Evolutionary conservation across 2,113 vertebrate species (phyloP), one percentile per base, ranked within the genome.

Genomic region (Eubucco bourcierii): DNA sequence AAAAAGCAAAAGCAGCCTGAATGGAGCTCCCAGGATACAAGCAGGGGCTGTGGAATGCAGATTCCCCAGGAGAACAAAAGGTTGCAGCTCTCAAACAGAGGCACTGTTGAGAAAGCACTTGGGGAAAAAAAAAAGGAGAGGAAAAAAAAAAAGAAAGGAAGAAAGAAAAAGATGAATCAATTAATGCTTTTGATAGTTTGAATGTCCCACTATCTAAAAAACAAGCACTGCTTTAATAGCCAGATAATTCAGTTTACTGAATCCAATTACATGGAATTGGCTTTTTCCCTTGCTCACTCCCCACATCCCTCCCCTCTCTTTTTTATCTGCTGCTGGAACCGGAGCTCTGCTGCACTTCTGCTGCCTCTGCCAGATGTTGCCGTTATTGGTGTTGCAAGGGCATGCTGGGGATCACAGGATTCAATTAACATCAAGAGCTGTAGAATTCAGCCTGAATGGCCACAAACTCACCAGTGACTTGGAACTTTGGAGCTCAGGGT

Each of bases 191-290:
- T 96, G 96, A 95, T 93, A 74, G 87, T 77, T 90, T 87, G 84
- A 96, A 93, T 96, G 95, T 88, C 90, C 92, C 89, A 74, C 94
- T 92, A 92, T 93, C 89, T 84, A 13, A 89, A 95, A 94, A 96
- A 94, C 92, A 96, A 96, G 94, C 87, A 29, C 71, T 0, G 9
- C 92, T 96, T 96, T 95, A 95, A 94, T 84, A 90, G 92, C 53
- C 87, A 89, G 94, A 95, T 95, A 96, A 96, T 96, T 96, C 96
- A 90, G 95, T 96, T 96, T 96, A 94, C 95, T 71, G 92, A 92
- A 96, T 95, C 87, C 96, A 96, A 96, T 96, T 95, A 96, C 75
- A 74, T 37, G 29, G 93, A 96, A 95, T 96, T 93, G 95, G 84
- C 67, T 96, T 93, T 89, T 88, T 67, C 46, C 59, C 70, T 2